Evolutionary conservation across 2,888 invertebrate genomes (phyloP), one percentile per base, ranked within the genome.

Genomic region (Oegoconia quadripuncta): DNA sequence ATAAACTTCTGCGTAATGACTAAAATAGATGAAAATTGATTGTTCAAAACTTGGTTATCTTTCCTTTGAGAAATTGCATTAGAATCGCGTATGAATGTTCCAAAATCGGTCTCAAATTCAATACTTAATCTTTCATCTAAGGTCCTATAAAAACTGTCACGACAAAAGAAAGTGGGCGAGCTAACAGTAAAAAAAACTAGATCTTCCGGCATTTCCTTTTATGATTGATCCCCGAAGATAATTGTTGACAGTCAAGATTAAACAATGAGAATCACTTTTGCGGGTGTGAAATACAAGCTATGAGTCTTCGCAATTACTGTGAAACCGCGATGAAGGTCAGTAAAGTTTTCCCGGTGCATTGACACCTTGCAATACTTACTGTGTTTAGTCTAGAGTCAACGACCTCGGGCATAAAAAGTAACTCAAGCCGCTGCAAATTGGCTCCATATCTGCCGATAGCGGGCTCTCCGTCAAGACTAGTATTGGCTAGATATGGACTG

Each of bases 351-450:
- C 59, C 49, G 56, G 71, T 67, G 64, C 75, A 62, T 60, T 74
- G 77, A 73, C 74, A 73, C 64, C 53, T 60, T 49, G 55, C 53
- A 56, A 50, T 62, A 57, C n/a, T n/a, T n/a, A n/a, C n/a, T 48
- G 49, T 70, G 73, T 78, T 80, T 76, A 78, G 77, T 66, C 50
- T 54, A 41, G 58, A 53, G 80, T 77, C 83, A 75, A 65, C 53
- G 81, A 77, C 74, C 82, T 64, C 66, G 50, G 40, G 55, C 66
- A 69, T 78, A 83, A 83, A 82, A 83, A 82, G 81, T 76, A 72
- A 75, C 69, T 65, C 59, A 74, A 73, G 73, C 74, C 74, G 74
- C 75, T 75, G 79, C 81, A 81, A 79, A 81, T 77, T 78, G 78
- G 70, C 67, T 71, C 81, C 81, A 75, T 84, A 80, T 80, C 72